Percentiles rank a stretch among this genome's conserved stretches.
These are phyloP conservation scores for Lithophane ornitopus DNA, from an alignment of 2,888 invertebrate genomes.

Conservation along the genomic window DNA sequence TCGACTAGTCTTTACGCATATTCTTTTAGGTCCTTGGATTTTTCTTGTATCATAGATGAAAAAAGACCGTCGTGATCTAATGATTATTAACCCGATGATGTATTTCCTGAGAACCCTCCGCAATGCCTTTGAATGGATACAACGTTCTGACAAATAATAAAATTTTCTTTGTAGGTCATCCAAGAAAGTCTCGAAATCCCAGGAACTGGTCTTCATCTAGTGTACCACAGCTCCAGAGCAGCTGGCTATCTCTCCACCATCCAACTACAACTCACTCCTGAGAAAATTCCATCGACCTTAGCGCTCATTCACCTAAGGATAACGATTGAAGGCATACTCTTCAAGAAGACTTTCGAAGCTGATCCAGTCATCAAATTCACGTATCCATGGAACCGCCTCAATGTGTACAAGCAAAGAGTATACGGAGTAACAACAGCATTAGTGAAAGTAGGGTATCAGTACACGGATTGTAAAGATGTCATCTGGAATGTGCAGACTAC, in stretches of 20 bases:
- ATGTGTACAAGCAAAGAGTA: conserved; percentile 98
- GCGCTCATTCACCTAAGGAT: conserved; percentile 97
- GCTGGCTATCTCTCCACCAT: conserved; percentile 98
- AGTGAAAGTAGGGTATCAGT: conserved; percentile 99
- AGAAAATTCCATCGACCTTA: conserved; percentile 94
- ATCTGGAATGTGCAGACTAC: conserved; percentile 99
- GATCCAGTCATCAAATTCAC: conserved; percentile 99
- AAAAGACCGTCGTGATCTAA: background rate
- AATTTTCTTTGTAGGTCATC: conserved; percentile 91
- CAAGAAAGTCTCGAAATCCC: conserved; percentile 98
- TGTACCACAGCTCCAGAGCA: conserved; percentile 98
- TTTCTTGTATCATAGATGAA: background rate
- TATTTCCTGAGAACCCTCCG: no score
- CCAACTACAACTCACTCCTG: conserved; percentile 97
- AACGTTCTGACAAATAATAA: background rate
- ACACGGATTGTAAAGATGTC: conserved; percentile 96
- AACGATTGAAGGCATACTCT: conserved; percentile 98
- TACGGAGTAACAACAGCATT: conserved; percentile 98
- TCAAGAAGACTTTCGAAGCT: conserved; percentile 98
- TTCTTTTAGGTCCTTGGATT: background rate
- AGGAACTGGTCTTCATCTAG: conserved; percentile 98
- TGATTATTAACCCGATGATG: background rate
- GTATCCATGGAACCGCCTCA: conserved; percentile 99
- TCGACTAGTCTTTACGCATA: background rate
- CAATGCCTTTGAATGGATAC: background rate